phyloP scores from a whole-genome alignment of 2,797 vertebrate species.

The Naso thynnoides region DNA sequence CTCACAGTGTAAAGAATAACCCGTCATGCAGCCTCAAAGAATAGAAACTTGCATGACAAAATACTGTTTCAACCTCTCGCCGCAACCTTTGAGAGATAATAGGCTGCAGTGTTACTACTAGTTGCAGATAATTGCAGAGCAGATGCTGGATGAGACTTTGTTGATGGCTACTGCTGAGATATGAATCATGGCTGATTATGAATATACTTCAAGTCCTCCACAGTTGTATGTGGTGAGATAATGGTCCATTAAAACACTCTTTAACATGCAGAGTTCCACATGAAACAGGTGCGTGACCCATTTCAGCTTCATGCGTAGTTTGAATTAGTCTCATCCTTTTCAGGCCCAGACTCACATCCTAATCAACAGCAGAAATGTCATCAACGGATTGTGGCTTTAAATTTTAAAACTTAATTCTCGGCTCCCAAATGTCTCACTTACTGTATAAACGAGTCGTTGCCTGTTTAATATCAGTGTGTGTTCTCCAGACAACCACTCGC shows the following conservation, averaged over 20 bases:
- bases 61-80: neutral
- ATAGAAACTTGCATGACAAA: neutral
- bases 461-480: no score
- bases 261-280: constrained; percentile 38
- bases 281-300: constrained; percentile 55
- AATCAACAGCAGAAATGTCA: constrained; percentile 11
- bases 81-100: constrained; percentile 2
- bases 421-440: constrained; percentile 3
- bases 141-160: constrained; percentile 55
- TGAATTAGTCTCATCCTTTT: constrained; percentile 40
- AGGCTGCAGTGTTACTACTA: neutral
- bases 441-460: neutral
- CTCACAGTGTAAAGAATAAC: neutral
- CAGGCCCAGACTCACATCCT: constrained; percentile 22
- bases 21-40: neutral
- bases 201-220: constrained; percentile 57
- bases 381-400: neutral
- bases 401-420: constrained; percentile 1
- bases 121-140: constrained; percentile 36
- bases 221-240: constrained; percentile 44
- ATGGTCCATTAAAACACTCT: constrained; percentile 64
- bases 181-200: constrained; percentile 64
- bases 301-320: constrained; percentile 43
- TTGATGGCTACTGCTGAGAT: constrained; percentile 40
- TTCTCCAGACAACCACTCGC: no score